Evolutionary conservation across 2,888 invertebrate species (phyloP).

Genomic region (Agonopterix arenella): DNA sequence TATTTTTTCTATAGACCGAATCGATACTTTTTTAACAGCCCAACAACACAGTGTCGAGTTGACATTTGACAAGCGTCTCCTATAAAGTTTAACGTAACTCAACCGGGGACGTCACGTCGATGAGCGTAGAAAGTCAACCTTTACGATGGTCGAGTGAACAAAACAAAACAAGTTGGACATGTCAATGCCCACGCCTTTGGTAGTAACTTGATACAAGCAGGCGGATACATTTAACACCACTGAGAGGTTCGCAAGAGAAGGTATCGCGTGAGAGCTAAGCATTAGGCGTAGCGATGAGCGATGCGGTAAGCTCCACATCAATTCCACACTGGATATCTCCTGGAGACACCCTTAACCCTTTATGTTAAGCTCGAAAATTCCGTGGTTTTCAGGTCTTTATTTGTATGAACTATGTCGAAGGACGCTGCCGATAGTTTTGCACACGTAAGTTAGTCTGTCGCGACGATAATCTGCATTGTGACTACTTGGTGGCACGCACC

Average conservation of each 20-base stretch:
- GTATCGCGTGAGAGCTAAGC: slow-evolving; percentile 35
- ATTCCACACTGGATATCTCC: background rate
- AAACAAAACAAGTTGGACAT: slow-evolving; percentile 72
- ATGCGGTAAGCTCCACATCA: slow-evolving; percentile 13
- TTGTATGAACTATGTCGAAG: slow-evolving; percentile 9
- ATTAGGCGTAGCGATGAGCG: slow-evolving; percentile 46
- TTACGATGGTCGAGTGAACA: slow-evolving; percentile 64
- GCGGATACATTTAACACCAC: slow-evolving; percentile 72
- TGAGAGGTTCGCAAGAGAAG: slow-evolving; percentile 46
- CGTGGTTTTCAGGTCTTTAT: too few species aligned
- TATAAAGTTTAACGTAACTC: slow-evolving; percentile 56
- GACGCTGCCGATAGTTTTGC: slow-evolving; percentile 38
- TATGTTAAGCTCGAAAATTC: too few species aligned
- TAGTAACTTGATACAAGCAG: slow-evolving; percentile 71
- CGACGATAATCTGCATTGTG: slow-evolving; percentile 41
- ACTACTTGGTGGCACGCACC: slow-evolving; percentile 60
- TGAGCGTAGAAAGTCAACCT: slow-evolving; percentile 70
- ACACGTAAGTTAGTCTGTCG: slow-evolving; percentile 38
- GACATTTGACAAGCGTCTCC: slow-evolving; percentile 56
- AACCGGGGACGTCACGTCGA: slow-evolving; percentile 60
- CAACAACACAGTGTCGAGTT: slow-evolving; percentile 20
- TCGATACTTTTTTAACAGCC: background rate
- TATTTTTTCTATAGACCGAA: background rate
- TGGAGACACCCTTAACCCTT: too few species aligned
- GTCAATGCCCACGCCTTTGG: slow-evolving; percentile 75